Conservation (phyloP, 2,797 vertebrate genomes). For the Fistularia tabacaria region DNA sequence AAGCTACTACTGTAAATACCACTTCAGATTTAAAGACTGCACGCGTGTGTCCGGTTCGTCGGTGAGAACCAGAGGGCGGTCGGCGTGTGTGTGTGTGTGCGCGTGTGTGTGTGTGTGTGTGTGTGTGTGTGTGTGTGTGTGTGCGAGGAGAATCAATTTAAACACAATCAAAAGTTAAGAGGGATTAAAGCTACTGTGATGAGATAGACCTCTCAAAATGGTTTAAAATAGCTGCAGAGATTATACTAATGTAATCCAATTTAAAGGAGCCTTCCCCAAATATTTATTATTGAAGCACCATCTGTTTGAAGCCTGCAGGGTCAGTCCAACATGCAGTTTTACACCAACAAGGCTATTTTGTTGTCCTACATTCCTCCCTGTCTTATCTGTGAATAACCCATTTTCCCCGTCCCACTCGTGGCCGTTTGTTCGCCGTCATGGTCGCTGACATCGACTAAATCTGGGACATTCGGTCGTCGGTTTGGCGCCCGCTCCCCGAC, state of each 20-base stretch:
- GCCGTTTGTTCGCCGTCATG: conserved; percentile 7
- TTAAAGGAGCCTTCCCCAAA: conserved; percentile 71
- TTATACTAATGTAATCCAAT: conserved; percentile 80
- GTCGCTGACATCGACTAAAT: conserved; percentile 19
- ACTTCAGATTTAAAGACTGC: not conserved
- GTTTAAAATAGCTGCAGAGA: conserved; percentile 73
- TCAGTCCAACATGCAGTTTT: conserved; percentile 53
- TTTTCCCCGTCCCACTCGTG: conserved; percentile 2
- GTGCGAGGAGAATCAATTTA: conserved; percentile 70
- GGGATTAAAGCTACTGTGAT: conserved; percentile 70
- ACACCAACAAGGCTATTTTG: conserved; percentile 51
- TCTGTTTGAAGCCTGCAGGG: conserved; percentile 71
- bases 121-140: conserved; percentile 43
- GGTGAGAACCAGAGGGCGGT: conserved; percentile 28
- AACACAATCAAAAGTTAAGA: conserved; percentile 73
- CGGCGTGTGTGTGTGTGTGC: conserved; percentile 42
- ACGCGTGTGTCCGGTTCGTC: conserved; percentile 1
- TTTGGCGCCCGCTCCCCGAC: conserved; percentile 9
- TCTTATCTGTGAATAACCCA: conserved; percentile 37
- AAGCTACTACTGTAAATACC: conserved; percentile 10
- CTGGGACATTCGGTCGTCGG: conserved; percentile 18
- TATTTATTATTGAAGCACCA: conserved; percentile 75
- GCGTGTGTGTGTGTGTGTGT: conserved; percentile 50
- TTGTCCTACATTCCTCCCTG: conserved; percentile 58
- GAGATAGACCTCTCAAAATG: conserved; percentile 66